A percentile compares a stretch with the other conserved stretches of the same genome.
These are phyloP conservation scores for Drosophila ohnishii DNA, from an alignment of 1,140 invertebrate genomes.

Conservation along the genomic window DNA sequence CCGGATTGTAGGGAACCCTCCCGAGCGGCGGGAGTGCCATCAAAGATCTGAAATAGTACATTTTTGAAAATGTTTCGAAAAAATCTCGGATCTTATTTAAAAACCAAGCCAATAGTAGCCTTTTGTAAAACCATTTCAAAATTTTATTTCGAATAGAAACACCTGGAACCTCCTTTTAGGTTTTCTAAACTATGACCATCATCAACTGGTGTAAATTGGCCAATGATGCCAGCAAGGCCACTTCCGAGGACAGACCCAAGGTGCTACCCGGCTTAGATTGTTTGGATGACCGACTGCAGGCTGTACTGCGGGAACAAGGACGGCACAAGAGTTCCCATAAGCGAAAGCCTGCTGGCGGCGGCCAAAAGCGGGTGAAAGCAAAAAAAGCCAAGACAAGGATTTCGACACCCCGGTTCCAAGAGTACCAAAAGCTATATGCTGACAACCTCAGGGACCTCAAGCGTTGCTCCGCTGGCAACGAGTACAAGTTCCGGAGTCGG, in stretches of 20 bases:
- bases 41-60: constrained; percentile 90
- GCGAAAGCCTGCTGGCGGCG: constrained; percentile 54
- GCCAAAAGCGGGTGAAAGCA: background rate
- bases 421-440: constrained; percentile 31
- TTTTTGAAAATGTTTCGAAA: background rate
- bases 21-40: constrained; percentile 96
- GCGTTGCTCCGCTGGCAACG: background rate
- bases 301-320: constrained; percentile 27
- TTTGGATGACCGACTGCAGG: constrained; percentile 20
- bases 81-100: background rate
- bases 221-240: background rate
- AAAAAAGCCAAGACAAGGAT: background rate
- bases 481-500: constrained; percentile 29
- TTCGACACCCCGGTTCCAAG: background rate
- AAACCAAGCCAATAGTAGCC: background rate
- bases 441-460: constrained; percentile 1
- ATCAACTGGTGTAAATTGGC: constrained; percentile 28
- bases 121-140: background rate
- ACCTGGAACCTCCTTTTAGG: background rate
- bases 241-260: background rate
- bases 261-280: constrained; percentile 9
- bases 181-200: constrained; percentile 33
- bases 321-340: background rate
- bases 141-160: background rate
- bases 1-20: constrained; percentile 97